A percentile compares a stretch with the other conserved stretches of the same genome.
These are phyloP conservation scores for Diaprepes abbreviatus DNA, from an alignment of 2,888 invertebrate species.

Conservation along the genomic window DNA sequence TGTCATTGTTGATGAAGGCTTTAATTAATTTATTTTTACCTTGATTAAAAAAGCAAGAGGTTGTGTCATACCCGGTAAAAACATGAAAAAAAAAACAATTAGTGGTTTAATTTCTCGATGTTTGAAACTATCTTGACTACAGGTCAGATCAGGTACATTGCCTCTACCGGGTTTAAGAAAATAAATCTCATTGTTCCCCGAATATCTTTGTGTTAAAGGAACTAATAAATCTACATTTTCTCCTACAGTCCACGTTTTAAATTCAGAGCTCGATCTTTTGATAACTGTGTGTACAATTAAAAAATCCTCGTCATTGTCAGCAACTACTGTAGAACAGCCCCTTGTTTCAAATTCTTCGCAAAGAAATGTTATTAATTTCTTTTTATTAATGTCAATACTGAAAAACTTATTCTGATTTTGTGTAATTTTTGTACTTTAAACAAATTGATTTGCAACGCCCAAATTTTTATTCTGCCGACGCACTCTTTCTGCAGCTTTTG, in stretches of 20 bases:
- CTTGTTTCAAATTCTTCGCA: no score
- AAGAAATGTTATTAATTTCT: not conserved
- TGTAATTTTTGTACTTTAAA: not conserved
- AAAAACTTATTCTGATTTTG: not conserved
- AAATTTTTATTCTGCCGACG: no score
- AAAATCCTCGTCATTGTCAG: not conserved
- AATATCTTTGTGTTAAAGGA: not conserved
- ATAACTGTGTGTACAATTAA: not conserved
- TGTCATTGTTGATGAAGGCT: no score
- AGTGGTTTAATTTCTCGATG: no score
- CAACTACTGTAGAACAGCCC: no score
- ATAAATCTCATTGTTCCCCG: not conserved
- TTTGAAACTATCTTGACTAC: not conserved
- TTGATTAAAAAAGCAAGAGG: no score
- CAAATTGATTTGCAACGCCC: no score
- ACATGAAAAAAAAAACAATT: not conserved
- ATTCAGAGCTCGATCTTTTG: not conserved
- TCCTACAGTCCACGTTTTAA: not conserved
- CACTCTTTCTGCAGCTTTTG: no score
- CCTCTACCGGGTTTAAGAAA: not conserved
- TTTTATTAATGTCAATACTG: not conserved
- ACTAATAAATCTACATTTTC: not conserved
- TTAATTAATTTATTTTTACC: no score
- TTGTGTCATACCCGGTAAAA: constrained; percentile 48
- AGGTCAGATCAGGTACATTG: not conserved